A percentile compares a stretch with the other conserved stretches of the same genome.
These are phyloP conservation scores for Parazoanthus atlanticus DNA, from an alignment of 92 coral and sea anemone species.

Conservation along the genomic window DNA sequence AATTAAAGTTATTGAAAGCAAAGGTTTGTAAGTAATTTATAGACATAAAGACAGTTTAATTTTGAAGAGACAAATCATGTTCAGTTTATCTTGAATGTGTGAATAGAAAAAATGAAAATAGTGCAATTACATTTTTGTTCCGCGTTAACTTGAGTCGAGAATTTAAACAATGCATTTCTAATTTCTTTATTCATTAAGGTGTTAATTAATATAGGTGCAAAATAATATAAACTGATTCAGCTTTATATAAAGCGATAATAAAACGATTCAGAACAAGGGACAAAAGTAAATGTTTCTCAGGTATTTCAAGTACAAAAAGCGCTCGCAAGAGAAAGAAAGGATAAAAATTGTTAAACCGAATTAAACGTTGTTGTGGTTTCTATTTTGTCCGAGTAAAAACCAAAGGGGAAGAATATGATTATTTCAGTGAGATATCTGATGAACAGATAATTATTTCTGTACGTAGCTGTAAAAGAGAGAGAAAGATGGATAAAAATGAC, in stretches of 20 bases:
- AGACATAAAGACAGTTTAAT: not conserved
- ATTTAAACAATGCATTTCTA: slow-evolving; percentile 17
- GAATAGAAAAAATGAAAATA: not conserved
- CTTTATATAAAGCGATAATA: not conserved
- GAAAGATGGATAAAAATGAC: not conserved
- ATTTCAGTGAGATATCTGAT: not conserved
- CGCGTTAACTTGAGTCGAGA: not conserved
- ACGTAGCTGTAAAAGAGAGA: not conserved
- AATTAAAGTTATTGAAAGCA: not conserved
- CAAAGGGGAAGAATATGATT: not conserved
- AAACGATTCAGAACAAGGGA: not conserved
- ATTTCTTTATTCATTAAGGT: slow-evolving; percentile 24
- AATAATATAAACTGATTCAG: not conserved
- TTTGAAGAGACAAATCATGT: not conserved
- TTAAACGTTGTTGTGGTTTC: not conserved
- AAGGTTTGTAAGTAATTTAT: not conserved
- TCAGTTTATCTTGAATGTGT: not conserved
- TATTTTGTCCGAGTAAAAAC: too few species aligned
- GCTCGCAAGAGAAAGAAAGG: not conserved
- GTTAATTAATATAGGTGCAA: not conserved
- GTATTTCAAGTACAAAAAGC: not conserved
- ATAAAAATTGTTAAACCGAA: not conserved
- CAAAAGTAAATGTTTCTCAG: not conserved
- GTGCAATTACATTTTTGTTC: not conserved
- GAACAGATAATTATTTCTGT: not conserved